Conservation (phyloP, 2,113 vertebrate genomes). For the Hyperoodon ampullatus region DNA sequence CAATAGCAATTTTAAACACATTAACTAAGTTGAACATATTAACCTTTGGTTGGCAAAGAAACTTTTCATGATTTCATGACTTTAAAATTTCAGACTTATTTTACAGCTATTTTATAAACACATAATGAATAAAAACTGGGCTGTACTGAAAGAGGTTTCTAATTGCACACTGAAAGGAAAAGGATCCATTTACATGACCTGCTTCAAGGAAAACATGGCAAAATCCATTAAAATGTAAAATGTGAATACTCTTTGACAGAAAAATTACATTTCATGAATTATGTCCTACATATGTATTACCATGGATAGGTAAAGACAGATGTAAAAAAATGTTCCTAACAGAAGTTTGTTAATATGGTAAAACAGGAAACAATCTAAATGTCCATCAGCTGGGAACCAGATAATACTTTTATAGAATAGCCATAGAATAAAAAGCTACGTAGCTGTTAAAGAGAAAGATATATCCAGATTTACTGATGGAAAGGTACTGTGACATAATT, state of each 20-base stretch:
- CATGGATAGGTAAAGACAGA: neutral
- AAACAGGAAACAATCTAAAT: neutral
- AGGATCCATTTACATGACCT: neutral
- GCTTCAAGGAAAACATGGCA: neutral
- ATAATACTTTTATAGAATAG: neutral
- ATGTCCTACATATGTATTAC: neutral
- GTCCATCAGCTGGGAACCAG: neutral
- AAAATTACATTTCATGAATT: neutral
- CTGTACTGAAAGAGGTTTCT: neutral
- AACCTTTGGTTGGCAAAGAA: neutral
- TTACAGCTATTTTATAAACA: neutral
- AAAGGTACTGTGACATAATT: conserved; percentile 37
- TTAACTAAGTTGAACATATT: neutral
- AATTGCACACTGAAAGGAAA: neutral
- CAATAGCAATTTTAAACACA: neutral
- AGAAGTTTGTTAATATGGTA: neutral
- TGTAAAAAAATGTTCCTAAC: neutral
- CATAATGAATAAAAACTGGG: neutral
- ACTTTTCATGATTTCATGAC: neutral
- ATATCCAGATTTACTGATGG: neutral
- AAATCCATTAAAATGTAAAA: conserved; percentile 40
- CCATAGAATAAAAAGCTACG: neutral
- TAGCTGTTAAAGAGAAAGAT: neutral
- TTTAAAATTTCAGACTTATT: neutral
- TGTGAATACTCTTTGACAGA: neutral